phyloP scores from a whole-genome alignment of 2,888 invertebrate genomes.

The Tridacna gigas region DNA sequence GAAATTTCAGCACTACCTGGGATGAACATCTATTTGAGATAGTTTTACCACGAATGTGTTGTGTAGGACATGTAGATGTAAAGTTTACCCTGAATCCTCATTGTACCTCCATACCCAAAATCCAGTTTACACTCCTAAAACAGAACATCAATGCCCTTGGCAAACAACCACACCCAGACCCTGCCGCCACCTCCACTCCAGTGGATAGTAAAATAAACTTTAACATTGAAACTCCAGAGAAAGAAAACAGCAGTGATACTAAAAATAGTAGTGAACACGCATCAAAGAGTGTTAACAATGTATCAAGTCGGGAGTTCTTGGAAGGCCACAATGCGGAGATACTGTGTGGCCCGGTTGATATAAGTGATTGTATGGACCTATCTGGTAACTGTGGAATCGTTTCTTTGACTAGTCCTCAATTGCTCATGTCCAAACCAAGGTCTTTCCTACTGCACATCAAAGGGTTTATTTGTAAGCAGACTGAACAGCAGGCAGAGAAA shows the following conservation, averaged over 20 bases:
- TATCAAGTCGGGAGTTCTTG: constrained; percentile 89
- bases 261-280: constrained; percentile 14
- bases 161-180: constrained; percentile 83
- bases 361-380: constrained; percentile 93
- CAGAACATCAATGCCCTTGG: constrained; percentile 88
- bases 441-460: constrained; percentile 83
- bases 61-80: constrained; percentile 95
- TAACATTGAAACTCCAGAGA: constrained; percentile 43
- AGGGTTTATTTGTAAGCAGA: constrained; percentile 74
- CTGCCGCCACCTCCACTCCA: constrained; percentile 48
- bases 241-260: constrained; percentile 46
- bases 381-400: constrained; percentile 94
- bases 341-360: constrained; percentile 93
- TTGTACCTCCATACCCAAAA: constrained; percentile 91
- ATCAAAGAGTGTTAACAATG: constrained; percentile 65
- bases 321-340: constrained; percentile 95
- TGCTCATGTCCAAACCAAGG: constrained; percentile 81
- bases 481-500: constrained; percentile 65
- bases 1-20: constrained; percentile 90
- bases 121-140: constrained; percentile 90
- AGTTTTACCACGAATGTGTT: constrained; percentile 90
- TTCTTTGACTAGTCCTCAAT: constrained; percentile 92
- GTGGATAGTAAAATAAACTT: constrained; percentile 71
- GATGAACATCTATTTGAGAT: constrained; percentile 96
- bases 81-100: constrained; percentile 93